Base-by-base conservation (phyloP, 2,113 vertebrate genomes). In the Gallinago paraguaiae region DNA sequence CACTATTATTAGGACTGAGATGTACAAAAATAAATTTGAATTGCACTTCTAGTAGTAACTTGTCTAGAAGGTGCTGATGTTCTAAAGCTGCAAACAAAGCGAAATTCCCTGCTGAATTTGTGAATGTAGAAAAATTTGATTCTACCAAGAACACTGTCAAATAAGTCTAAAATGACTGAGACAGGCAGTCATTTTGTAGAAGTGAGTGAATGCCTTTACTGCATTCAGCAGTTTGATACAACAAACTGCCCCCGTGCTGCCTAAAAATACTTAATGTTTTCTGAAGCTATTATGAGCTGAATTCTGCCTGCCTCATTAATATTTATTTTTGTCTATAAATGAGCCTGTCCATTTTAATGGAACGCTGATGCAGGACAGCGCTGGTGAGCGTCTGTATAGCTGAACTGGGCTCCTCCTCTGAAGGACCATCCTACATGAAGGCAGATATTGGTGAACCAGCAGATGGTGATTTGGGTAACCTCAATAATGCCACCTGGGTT, bases 101-200 rank as follows among this genome's bases (percentile, higher is more conserved):
- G 7, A 89, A 59, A 85, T 91, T 95, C 87, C 67, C 41, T 82
- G 59, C 63, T 94, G 89, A 90, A 90, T 90, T 88, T 92, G 76
- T 80, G 76, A 92, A 82, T 80, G 89, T 88, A 76, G 84, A 54
- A 91, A 57, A 78, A 87, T 35, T 70, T 93, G 22, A 51, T 90
- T 94, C 63, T 70, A 85, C 45, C 46, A 70, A 82, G 82, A 80
- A 31, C 41, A 28, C 60, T 79, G 51, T 82, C 78, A 93, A 87
- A 48, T 60, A 45, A 83, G 64, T 70, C 79, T 80, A 50, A 94
- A 80, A 24, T 80, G 71, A 61, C 50, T 28, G 45, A 85, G 74
- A 75, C 37, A 81, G 76, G 69, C 53, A 87, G 78, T 91, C 31
- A 20, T 76, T 92, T 87, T 85, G 37, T 67, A 33, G 45, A 82